Percentiles rank a stretch among this genome's conserved stretches.
phyloP scores from a whole-genome alignment of 2,797 vertebrate genomes.

The Chanos chanos region DNA sequence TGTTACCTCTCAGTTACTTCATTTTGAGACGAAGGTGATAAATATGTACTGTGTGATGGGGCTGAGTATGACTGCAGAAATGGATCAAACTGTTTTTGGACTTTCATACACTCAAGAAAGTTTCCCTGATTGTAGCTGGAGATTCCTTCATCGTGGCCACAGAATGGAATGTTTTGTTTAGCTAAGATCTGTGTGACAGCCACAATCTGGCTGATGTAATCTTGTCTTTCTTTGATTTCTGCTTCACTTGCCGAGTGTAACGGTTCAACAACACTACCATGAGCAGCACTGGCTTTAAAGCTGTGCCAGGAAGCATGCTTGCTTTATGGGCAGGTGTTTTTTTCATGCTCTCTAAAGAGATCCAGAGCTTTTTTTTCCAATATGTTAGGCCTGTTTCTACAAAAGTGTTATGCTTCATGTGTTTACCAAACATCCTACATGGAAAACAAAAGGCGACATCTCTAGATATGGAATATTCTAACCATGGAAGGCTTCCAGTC shows the following conservation, averaged over 20 bases:
- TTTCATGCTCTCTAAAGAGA: slow-evolving; percentile 15
- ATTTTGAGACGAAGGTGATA: slow-evolving; percentile 24
- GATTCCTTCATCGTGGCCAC: slow-evolving; percentile 8
- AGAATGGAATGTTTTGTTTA: slow-evolving; percentile 8
- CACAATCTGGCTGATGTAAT: slow-evolving; percentile 11
- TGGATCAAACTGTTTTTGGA: slow-evolving; percentile 26
- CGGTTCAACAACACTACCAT: slow-evolving; percentile 17
- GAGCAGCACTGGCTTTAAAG: slow-evolving; percentile 15
- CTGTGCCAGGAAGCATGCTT: slow-evolving; percentile 17
- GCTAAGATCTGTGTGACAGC: slow-evolving; percentile 16
- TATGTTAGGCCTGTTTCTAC: slow-evolving; percentile 17
- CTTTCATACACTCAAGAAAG: slow-evolving; percentile 20
- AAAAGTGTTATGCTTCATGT: slow-evolving; percentile 7
- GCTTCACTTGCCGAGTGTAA: slow-evolving; percentile 17
- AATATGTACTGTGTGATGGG: slow-evolving; percentile 1
- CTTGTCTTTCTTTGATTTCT: slow-evolving; percentile 15
- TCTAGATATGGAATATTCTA: slow-evolving; percentile 8
- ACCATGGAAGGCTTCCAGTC: slow-evolving; percentile 18
- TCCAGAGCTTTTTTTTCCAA: slow-evolving; percentile 21
- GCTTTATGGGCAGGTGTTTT: slow-evolving; percentile 10
- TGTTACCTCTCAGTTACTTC: slow-evolving; percentile 17
- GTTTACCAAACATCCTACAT: slow-evolving; percentile 15
- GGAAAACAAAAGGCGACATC: too few species aligned
- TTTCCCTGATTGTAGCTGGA: slow-evolving; percentile 18
- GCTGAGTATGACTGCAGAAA: slow-evolving; percentile 13